Evolutionary conservation across 2,113 vertebrate species (phyloP), one percentile per base, ranked within the genome.

Genomic region (Eolophus roseicapilla): DNA sequence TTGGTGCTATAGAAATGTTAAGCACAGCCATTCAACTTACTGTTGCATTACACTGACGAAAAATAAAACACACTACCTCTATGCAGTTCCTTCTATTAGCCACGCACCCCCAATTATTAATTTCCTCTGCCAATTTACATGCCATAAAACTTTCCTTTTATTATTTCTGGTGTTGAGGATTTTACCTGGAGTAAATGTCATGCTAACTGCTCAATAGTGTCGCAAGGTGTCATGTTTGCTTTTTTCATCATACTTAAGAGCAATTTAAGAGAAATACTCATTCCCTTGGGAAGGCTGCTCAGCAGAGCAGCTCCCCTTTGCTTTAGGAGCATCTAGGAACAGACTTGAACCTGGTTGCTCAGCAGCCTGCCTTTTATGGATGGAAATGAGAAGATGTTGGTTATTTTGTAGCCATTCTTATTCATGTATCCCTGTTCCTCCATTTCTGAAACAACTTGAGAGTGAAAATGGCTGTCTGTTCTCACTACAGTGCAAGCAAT

Each of bases 401-500:
- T 67, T 70, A 70, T n/a, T 82, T 50, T 47, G n/a, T 29, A 83
- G 31, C 37, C 20, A 50, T 62, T 73, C 37, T 47, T n/a, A 47
- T 57, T 64, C 6, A 7, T 10, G 31, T 28, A 41, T 47, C 21
- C 7, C 3, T 17, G 3, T 63, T 70, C 31, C 29, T 39, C 25
- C 19, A 39, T 46, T 74, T 78, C 76, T 78, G 49, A 76, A 77
- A 86, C 4, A 81, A 43, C 33, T 4, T 33, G n/a, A 24, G 3
- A 2, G 20, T 67, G 43, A 46, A 83, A 88, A 83, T 1, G 2
- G 31, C 25, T 67, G 27, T 24, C 13, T 39, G 2, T 44, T 62
- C 28, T 77, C 29, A 35, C 28, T 53, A 20, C 6, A 0, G 0
- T 35, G 23, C 16, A 35, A 63, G 80, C 6, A 47, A 53, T 12